Base-by-base conservation (phyloP, 2,113 vertebrate genomes). In the Pteropus alecto region DNA sequence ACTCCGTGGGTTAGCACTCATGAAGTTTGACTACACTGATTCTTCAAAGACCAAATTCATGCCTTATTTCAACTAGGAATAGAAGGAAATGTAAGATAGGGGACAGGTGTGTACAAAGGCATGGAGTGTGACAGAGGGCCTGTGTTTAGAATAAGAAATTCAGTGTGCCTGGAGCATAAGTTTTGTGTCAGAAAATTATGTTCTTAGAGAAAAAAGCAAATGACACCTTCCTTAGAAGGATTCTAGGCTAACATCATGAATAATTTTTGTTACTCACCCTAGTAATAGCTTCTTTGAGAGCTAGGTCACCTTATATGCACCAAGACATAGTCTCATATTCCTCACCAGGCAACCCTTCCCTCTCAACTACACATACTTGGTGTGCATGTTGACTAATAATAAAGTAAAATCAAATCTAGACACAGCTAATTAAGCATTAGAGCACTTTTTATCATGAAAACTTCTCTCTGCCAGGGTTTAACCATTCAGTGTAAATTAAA, bases 351-450 rank as follows among this genome's bases (percentile, higher is more conserved):
- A 93, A 33, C 6, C 4, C 28, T 15, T 58, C 46, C n/a, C 7
- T 5, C 18, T 67, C 41, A 13, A 43, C 58, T 46, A 85, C 22
- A 33, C 38, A 54, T 8, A 48, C 7, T 33, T 46, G 46, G 46
- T 77, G 56, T 54, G 11, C 26, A 7, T 78, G 26, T 46, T 95
- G 87, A 96, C 73, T 61, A 78, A 81, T 81, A 88, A 95, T 85
- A 63, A 67, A 89, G n/a, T 89, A 77, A 92, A 92, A 92, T 48
- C 28, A 58, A 93, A 85, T 85, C 86, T 65, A 65, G 54, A 63
- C 28, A 85, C n/a, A 93, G 33, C n/a, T 83, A 46, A 7, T 74
- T 93, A n/a, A 28, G 30, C 46, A 4, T 82, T 26, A 76, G 43
- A 91, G 73, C 35, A 54, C 15, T 82, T 93, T 91, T 41, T 41